Evolutionary conservation across 2,797 vertebrate genomes (phyloP).

Genomic region (Pseudochaenichthys georgianus): DNA sequence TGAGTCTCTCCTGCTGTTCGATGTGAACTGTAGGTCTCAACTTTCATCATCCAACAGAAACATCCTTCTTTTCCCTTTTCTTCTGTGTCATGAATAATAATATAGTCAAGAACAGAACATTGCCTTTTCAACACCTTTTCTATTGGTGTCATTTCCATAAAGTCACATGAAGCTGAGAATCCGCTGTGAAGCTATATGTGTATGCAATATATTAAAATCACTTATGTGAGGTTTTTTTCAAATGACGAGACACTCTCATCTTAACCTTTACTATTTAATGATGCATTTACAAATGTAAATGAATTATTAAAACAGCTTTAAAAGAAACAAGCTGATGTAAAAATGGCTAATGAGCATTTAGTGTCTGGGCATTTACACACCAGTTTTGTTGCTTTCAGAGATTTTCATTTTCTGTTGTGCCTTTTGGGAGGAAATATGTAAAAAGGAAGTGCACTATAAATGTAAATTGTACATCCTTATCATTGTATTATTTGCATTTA

Average conservation of each 20-base stretch:
- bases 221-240: neutral
- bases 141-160: neutral
- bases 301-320: neutral
- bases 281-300: neutral
- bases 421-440: conserved; percentile 4
- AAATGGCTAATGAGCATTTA: neutral
- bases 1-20: neutral
- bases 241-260: neutral
- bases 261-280: neutral
- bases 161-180: neutral
- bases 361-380: conserved; percentile 1
- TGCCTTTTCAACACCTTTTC: neutral
- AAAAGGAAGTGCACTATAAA: neutral
- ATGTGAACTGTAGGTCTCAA: neutral
- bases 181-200: neutral
- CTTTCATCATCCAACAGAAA: neutral
- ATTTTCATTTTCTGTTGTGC: conserved; percentile 1
- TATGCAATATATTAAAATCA: neutral
- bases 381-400: neutral
- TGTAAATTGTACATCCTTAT: neutral
- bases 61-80: neutral
- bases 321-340: neutral
- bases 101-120: neutral
- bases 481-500: neutral
- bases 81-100: neutral